phyloP scores from a whole-genome alignment of 1,140 invertebrate genomes.

The Capitella teleta region DNA sequence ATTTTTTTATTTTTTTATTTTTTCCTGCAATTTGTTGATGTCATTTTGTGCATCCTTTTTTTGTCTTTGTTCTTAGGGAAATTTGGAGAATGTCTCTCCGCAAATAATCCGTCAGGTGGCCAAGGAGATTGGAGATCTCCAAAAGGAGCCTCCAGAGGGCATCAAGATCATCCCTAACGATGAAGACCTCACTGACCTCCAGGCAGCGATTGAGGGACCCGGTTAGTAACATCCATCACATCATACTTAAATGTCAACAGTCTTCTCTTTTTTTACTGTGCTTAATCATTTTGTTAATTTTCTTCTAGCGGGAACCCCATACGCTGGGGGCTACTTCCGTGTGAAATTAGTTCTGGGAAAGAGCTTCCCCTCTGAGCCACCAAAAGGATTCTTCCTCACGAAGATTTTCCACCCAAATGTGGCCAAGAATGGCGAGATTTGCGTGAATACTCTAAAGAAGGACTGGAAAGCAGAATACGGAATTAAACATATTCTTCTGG shows the following conservation, averaged over 20 bases:
- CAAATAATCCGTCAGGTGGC: conserved; percentile 74
- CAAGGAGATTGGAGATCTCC: conserved; percentile 69
- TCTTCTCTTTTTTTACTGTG: neutral
- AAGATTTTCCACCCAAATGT: conserved; percentile 98
- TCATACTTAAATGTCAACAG: too few species aligned
- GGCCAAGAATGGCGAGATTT: conserved; percentile 85
- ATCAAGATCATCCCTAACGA: conserved; percentile 78
- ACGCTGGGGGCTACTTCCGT: conserved; percentile 50
- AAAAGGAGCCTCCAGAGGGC: conserved; percentile 69
- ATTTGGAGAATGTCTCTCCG: conserved; percentile 87
- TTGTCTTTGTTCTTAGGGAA: conserved; percentile 31
- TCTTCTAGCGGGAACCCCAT: conserved; percentile 34
- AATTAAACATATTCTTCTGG: conserved; percentile 87
- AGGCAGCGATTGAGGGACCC: conserved; percentile 79
- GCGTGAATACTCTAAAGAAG: conserved; percentile 92
- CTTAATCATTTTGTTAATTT: too few species aligned
- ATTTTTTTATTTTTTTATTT: too few species aligned
- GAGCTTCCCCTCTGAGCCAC: conserved; percentile 83
- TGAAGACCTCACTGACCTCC: conserved; percentile 82
- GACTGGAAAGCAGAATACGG: conserved; percentile 92
- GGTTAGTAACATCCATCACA: conserved; percentile 49
- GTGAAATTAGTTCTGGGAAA: conserved; percentile 83
- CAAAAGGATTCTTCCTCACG: conserved; percentile 89
- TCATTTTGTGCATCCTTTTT: conserved; percentile 1
- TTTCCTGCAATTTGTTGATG: neutral